phyloP scores from a whole-genome alignment of 2,113 vertebrate species.

The Tamias sibiricus region DNA sequence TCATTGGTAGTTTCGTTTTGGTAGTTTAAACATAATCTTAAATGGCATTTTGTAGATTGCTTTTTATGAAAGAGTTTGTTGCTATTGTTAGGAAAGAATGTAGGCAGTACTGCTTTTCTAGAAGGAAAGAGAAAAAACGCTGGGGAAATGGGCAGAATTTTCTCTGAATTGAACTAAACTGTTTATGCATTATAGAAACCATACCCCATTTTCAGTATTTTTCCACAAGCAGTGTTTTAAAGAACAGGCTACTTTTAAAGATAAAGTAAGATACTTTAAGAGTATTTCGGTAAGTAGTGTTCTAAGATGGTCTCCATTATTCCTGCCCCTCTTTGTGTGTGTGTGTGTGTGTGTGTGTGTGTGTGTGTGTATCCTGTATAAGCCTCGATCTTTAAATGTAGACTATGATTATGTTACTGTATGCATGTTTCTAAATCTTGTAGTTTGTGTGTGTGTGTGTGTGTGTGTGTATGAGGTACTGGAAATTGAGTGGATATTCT shows the following conservation, averaged over 20 bases:
- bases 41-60: conserved; percentile 2
- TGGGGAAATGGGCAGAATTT: conserved; percentile 1
- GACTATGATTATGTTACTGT: too few relatives aligned
- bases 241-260: not conserved
- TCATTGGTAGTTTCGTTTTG: not conserved
- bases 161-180: conserved; percentile 4
- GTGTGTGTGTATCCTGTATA: too few relatives aligned
- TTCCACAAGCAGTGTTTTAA: not conserved
- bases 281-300: not conserved
- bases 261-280: not conserved
- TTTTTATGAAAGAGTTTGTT: not conserved
- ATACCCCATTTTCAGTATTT: not conserved
- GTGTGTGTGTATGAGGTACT: too few relatives aligned
- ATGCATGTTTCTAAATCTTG: not conserved
- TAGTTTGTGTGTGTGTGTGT: too few relatives aligned
- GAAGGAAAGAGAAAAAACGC: not conserved
- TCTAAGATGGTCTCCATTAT: not conserved
- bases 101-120: not conserved
- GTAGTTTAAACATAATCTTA: not conserved
- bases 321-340: not conserved
- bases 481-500: too few relatives aligned
- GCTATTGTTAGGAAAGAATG: not conserved
- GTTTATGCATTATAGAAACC: not conserved
- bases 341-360: not conserved
- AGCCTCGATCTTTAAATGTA: too few relatives aligned